Conservation (phyloP, 2,113 vertebrate species). For the Thinocorus orbignyianus region DNA sequence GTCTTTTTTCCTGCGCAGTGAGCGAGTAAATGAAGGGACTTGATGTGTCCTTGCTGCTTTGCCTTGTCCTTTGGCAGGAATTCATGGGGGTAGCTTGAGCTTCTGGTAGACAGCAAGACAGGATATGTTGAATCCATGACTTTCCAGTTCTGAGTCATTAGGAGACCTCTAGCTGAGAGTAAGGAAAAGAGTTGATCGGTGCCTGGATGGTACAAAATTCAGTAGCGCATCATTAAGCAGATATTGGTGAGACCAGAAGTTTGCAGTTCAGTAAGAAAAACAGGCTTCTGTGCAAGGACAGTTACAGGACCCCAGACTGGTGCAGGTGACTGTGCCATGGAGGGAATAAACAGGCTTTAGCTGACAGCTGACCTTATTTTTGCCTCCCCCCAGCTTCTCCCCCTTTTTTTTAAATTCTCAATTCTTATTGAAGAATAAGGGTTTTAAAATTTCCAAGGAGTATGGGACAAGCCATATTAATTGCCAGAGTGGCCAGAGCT, state of each 20-base stretch:
- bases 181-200: not conserved
- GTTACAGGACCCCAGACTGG: not conserved
- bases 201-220: not conserved
- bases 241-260: not conserved
- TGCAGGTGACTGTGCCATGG: not conserved
- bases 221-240: not conserved
- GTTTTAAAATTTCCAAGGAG: not conserved
- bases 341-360: not conserved
- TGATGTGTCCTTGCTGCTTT: not conserved
- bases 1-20: not conserved
- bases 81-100: not conserved
- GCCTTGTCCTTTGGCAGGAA: not conserved
- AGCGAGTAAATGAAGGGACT: not conserved
- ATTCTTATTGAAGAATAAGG: not conserved
- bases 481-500: not conserved
- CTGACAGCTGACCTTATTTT: not conserved
- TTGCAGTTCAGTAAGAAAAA: not conserved
- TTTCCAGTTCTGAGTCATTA: not conserved
- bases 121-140: not conserved
- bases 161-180: not conserved
- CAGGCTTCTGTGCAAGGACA: not conserved
- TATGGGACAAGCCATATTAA: not conserved
- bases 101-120: not conserved
- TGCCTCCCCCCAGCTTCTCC: rapidly evolving
- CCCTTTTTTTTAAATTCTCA: not conserved